Percentiles rank a stretch among this genome's conserved stretches.
phyloP scores from a whole-genome alignment of 1,140 invertebrate genomes.

The Euura saliciscinereae region DNA sequence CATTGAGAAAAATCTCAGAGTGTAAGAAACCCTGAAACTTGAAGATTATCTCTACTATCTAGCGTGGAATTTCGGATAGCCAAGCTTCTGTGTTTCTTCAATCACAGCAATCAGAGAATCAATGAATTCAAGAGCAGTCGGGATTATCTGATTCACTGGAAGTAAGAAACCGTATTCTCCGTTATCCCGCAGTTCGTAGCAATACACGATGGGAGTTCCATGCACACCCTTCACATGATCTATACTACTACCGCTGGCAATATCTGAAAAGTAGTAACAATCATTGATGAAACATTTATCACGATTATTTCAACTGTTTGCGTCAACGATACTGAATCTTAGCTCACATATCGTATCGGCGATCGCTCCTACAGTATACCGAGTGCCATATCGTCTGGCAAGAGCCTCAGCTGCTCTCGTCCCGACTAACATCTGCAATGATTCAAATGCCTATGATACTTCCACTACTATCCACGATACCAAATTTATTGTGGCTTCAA shows the following conservation, averaged over 20 bases:
- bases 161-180: background rate
- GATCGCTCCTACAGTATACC: conserved; percentile 61
- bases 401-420: conserved; percentile 59
- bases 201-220: background rate
- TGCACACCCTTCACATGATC: background rate
- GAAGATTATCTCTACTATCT: too few relatives aligned
- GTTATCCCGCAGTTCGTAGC: background rate
- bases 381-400: conserved; percentile 63
- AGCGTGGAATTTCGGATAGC: background rate
- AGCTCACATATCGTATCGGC: conserved; percentile 53
- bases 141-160: background rate
- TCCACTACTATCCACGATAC: too few relatives aligned
- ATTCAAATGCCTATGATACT: background rate
- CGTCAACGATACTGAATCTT: background rate
- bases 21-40: too few relatives aligned
- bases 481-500: too few relatives aligned
- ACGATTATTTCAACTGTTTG: background rate
- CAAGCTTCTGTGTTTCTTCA: background rate
- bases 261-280: background rate
- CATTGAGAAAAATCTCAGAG: too few relatives aligned
- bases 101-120: background rate
- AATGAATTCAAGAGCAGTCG: background rate
- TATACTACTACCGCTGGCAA: background rate
- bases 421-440: conserved; percentile 19
- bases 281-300: background rate